Evolutionary conservation across 2,113 vertebrate genomes (phyloP).

Genomic region (Lonchura striata): DNA sequence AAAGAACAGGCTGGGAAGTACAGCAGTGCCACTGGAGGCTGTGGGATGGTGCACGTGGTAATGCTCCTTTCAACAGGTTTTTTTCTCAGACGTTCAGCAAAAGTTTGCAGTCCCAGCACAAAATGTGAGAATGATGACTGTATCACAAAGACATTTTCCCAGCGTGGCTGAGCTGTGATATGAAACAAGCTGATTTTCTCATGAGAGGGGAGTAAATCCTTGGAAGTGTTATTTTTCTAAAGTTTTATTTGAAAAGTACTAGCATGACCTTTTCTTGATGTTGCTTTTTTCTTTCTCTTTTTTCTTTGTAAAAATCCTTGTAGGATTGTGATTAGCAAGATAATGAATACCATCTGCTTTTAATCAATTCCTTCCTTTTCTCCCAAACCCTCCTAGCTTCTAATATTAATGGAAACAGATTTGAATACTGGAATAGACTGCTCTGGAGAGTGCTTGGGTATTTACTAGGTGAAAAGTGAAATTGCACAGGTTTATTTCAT

Average conservation of each 20-base stretch:
- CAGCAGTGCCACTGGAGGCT: neutral
- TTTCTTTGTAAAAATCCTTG: constrained; percentile 49
- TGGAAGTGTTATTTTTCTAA: constrained; percentile 57
- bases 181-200: constrained; percentile 56
- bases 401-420: constrained; percentile 81
- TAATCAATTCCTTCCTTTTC: constrained; percentile 80
- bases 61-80: neutral
- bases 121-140: constrained; percentile 53
- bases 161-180: constrained; percentile 7
- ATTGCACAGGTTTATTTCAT: constrained; percentile 76
- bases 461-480: constrained; percentile 84
- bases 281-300: constrained; percentile 47
- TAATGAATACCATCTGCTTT: constrained; percentile 80
- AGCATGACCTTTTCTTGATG: constrained; percentile 67
- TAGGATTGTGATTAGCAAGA: constrained; percentile 76
- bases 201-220: constrained; percentile 44
- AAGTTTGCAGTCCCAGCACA: neutral
- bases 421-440: constrained; percentile 74
- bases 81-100: neutral
- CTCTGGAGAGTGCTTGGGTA: constrained; percentile 76
- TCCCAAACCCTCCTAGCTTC: constrained; percentile 74
- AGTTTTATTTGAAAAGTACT: constrained; percentile 71
- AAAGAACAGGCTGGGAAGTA: neutral
- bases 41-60: neutral
- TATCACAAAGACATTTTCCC: constrained; percentile 51